Evolutionary conservation across 1,140 invertebrate species (phyloP), one percentile per base, ranked within the genome.

Genomic region (Zelostemma sp.): DNA sequence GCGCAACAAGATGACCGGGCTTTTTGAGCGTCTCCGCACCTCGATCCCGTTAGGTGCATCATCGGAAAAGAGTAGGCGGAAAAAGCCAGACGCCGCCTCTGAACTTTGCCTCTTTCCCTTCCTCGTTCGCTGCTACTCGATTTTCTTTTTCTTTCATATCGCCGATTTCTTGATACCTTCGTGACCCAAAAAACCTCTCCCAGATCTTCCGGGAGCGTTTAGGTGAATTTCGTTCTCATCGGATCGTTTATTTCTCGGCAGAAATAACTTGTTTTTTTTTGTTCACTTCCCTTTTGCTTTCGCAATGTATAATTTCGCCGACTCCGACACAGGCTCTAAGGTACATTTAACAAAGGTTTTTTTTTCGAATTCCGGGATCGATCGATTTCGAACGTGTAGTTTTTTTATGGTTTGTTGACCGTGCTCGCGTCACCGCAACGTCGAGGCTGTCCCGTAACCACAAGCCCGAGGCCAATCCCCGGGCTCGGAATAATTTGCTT

Each of bases 371-470:
- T 43, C 3, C 14, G 2, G 21, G 19, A 28, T 55, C 63, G 49
- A 72, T 67, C 59, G 59, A 28, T 66, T 66, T 55, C 43, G 38
- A 64, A 9, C 33, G 59, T 56, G 31, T 61, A 64, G 48, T 57
- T 68, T 72, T 28, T 64, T 68, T 65, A 68, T 68, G 69, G 53
- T 68, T 72, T 72, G 64, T 72, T 72, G 64, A 65, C 55, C 69
- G 49, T 72, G 60, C 45, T 62, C 69, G 57, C 41, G 56, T 65
- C 61, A 58, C 61, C 69, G 64, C 68, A 62, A 72, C 64, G 64
- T 31, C 31, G 18, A 38, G 18, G 57, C 62, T 48, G 49, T 15
- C 9, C 16, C 47, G 25, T 53, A 67, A 63, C 55, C 21, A 59
- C 61, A 66, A 58, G 8, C 8, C 55, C 45, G 21, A 49, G 25